Evolutionary conservation across 2,797 vertebrate genomes (phyloP), one percentile per base, ranked within the genome.

Genomic region (Poeciliopsis gracilis): DNA sequence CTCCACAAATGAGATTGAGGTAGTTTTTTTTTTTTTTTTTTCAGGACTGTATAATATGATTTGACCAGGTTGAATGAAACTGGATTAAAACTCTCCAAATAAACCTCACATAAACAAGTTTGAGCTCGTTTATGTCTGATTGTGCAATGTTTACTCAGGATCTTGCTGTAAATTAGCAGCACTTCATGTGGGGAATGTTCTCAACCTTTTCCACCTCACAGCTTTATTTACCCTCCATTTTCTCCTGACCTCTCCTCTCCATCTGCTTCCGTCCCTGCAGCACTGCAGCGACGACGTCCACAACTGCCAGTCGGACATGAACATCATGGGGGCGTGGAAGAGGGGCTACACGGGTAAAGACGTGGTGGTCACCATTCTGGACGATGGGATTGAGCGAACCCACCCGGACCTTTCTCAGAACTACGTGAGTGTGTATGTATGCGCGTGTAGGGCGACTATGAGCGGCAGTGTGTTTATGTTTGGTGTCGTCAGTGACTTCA

Each of bases 261-360:
- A 45, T 38, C 79, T 77, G 59, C 55, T 72, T 45, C 38, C 23
- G 0, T 73, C 57, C 80, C 72, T 80, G 6, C 87, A 99, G 98
- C 97, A 99, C 91, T 99, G 98, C 94, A 99, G 96, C 25, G 98
- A 98, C 73, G 97, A 98, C 70, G 96, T 96, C 15, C 97, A 98
- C 79, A 98, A 98, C 90, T 99, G 98, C 92, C 98, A 99, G 84
- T 99, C 98, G 2, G 98, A 99, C 93, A 99, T 99, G 98, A 99
- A 99, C 92, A 98, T 99, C 78, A 96, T 99, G 92, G 98, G 98
- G n/a, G 98, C 98, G 16, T 99, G 98, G 98, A 98, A 97, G 92
- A 96, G 97, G 90, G 98, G 98, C 84, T 99, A 98, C 94, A 99
- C 98, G 0, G 98, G 98, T n/a, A 98, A 97, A 94, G 96, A 98